phyloP scores from a whole-genome alignment of 2,113 vertebrate genomes.

The Nycticryphes semicollaris region DNA sequence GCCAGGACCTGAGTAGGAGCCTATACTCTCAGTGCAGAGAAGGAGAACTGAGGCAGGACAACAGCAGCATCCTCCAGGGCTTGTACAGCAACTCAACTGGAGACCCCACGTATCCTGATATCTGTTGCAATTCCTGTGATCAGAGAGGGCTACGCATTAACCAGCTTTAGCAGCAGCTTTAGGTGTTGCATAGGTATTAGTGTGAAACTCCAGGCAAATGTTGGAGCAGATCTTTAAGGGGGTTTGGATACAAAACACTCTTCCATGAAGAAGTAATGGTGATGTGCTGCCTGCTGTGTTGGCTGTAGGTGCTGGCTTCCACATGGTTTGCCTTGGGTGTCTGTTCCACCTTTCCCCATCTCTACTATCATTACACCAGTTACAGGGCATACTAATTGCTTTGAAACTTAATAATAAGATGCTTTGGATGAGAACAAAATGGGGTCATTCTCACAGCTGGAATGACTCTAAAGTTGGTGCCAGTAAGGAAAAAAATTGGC shows the following conservation, averaged over 20 bases:
- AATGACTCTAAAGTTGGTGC: not conserved
- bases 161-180: not conserved
- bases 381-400: not conserved
- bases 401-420: not conserved
- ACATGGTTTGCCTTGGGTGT: fast-evolving
- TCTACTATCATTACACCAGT: not conserved
- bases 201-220: not conserved
- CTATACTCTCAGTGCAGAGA: not conserved
- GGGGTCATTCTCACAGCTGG: not conserved
- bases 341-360: not conserved
- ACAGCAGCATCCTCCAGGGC: not conserved
- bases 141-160: not conserved
- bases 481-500: not conserved
- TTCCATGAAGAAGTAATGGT: fast-evolving
- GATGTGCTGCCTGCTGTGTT: not conserved
- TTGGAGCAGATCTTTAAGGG: not conserved
- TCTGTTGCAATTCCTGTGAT: fast-evolving
- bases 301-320: not conserved
- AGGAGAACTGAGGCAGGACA: not conserved
- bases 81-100: not conserved
- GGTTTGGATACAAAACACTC: not conserved
- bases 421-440: not conserved
- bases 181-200: not conserved
- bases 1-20: not conserved
- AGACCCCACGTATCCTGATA: fast-evolving